Evolutionary conservation across 1,140 invertebrate species (phyloP).

Genomic region (Manduca sexta): DNA sequence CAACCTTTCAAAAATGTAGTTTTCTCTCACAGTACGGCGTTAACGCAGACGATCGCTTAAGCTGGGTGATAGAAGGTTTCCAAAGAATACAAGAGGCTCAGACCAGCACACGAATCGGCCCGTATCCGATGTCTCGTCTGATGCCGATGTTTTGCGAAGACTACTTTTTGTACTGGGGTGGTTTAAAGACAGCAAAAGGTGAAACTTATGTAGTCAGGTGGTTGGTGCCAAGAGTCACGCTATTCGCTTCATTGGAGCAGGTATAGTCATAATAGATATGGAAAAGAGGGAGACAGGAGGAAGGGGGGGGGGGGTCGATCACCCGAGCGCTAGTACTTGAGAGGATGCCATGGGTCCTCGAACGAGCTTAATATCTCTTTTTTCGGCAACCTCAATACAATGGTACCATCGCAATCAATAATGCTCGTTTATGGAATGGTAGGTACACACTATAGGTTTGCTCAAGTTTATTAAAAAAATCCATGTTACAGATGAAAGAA

Average conservation of each 20-base stretch:
- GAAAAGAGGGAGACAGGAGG: too few relatives aligned
- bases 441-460: too few relatives aligned
- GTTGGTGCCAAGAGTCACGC: constrained; percentile 41
- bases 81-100: constrained; percentile 66
- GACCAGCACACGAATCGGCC: constrained; percentile 65
- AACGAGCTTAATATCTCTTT: too few relatives aligned
- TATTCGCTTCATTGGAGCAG: constrained; percentile 52
- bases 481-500: constrained; percentile 65
- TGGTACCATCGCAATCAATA: too few relatives aligned
- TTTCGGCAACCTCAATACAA: too few relatives aligned
- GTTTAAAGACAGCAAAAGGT: constrained; percentile 30
- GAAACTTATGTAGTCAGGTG: constrained; percentile 39
- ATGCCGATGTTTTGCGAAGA: constrained; percentile 73
- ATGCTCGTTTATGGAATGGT: too few relatives aligned
- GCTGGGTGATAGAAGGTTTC: constrained; percentile 68
- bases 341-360: too few relatives aligned
- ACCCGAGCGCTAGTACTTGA: too few relatives aligned
- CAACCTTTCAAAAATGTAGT: too few relatives aligned
- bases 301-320: too few relatives aligned
- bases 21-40: constrained; percentile 67
- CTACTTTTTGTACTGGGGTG: constrained; percentile 83
- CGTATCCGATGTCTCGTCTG: constrained; percentile 66
- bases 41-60: constrained; percentile 64
- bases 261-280: too few relatives aligned
- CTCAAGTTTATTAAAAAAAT: too few relatives aligned